These are phyloP conservation scores for Galeopterus variegatus DNA, from an alignment of 2,113 vertebrate genomes.

Conservation along the genomic window DNA sequence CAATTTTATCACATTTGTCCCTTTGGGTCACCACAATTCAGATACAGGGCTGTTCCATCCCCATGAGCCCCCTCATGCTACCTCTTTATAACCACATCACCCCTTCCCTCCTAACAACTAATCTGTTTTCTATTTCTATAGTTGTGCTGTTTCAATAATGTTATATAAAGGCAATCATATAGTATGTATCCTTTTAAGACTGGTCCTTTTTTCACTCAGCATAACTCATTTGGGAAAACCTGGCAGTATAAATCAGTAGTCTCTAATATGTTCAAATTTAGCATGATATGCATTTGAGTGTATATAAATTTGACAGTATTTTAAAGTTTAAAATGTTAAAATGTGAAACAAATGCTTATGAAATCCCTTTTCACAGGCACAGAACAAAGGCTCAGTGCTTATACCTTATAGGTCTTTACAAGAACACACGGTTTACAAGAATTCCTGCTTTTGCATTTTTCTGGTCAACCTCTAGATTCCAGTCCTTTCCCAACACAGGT, in stretches of 20 bases:
- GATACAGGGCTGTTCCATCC: neutral
- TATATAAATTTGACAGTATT: neutral
- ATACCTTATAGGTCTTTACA: neutral
- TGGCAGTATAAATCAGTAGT: neutral
- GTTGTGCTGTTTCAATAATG: constrained; percentile 26
- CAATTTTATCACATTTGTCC: neutral
- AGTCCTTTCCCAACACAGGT: neutral
- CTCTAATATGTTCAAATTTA: constrained; percentile 56
- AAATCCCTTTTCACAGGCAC: neutral
- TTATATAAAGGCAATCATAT: constrained; percentile 29
- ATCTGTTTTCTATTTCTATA: constrained; percentile 17
- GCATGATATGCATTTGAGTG: neutral
- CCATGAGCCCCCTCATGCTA: neutral
- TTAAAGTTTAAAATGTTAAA: constrained; percentile 57
- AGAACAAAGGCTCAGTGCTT: neutral
- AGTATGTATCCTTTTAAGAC: neutral
- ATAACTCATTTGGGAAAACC: neutral
- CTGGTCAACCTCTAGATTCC: constrained; percentile 37
- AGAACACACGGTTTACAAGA: neutral
- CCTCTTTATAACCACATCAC: neutral
- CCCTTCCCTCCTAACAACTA: neutral
- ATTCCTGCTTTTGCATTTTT: constrained; percentile 32
- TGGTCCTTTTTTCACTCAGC: neutral
- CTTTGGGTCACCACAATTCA: neutral
- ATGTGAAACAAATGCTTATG: constrained; percentile 30